phyloP scores from a whole-genome alignment of 2,113 vertebrate species.

The Pristiophorus japonicus region DNA sequence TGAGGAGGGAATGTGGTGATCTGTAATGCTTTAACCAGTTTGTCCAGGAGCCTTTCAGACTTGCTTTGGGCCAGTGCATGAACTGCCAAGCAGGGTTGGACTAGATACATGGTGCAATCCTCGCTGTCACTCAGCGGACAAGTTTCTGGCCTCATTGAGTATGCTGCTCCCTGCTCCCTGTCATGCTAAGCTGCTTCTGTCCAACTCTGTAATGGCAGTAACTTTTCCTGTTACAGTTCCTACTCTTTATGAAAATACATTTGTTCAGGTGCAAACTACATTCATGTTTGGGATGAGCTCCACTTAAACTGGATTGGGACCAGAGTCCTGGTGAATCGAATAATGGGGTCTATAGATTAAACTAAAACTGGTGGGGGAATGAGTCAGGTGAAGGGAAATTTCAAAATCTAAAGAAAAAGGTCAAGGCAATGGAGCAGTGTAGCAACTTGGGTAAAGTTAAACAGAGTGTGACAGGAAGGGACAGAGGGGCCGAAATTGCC shows the following conservation, averaged over 20 bases:
- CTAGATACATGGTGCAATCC: background rate
- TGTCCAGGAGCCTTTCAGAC: background rate
- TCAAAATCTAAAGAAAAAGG: no score
- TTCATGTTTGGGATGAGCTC: background rate
- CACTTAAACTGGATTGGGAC: no score
- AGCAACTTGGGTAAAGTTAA: no score
- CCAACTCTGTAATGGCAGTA: background rate
- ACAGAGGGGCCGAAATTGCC: no score
- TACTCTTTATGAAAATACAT: background rate
- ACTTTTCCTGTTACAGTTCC: background rate
- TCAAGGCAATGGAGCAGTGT: no score
- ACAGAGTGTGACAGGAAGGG: no score
- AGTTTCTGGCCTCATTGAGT: background rate
- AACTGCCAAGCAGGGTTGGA: background rate
- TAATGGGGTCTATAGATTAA: no score
- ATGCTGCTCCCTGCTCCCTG: background rate
- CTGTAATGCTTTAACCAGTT: background rate
- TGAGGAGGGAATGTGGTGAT: background rate
- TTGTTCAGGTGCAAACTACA: background rate
- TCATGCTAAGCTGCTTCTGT: background rate
- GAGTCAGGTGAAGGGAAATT: no score
- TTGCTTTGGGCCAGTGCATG: background rate
- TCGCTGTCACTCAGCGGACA: background rate
- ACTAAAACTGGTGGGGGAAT: no score
- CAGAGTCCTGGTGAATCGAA: no score